Evolutionary conservation across 2,113 vertebrate species (phyloP).

Genomic region (Fregata magnificens): DNA sequence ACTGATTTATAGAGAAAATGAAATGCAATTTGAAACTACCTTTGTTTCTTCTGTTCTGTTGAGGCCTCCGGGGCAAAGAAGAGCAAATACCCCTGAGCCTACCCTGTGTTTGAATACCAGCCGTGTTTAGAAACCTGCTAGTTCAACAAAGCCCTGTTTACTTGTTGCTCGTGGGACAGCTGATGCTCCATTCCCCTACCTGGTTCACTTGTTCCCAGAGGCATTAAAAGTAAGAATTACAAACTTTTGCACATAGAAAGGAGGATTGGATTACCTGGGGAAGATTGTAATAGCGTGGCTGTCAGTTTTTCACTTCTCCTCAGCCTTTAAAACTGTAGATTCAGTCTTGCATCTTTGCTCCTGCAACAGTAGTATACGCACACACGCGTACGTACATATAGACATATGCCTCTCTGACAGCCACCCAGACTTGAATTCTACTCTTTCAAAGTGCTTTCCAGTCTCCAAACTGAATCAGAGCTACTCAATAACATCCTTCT

Average conservation of each 20-base stretch:
- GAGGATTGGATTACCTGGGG: background rate
- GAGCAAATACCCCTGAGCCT: background rate
- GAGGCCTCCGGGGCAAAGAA: background rate
- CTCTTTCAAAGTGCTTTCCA: background rate
- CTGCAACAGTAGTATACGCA: background rate
- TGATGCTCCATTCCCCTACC: background rate
- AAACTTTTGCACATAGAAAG: background rate
- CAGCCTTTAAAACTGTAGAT: background rate
- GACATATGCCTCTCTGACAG: background rate
- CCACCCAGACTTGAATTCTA: background rate
- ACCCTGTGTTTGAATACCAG: background rate
- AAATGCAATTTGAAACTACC: background rate
- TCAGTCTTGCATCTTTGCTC: background rate
- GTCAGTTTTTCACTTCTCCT: background rate
- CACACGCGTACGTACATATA: accelerated
- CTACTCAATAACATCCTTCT: background rate
- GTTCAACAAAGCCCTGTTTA: background rate
- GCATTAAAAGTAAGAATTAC: background rate
- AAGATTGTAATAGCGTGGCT: background rate
- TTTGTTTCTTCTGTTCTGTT: background rate
- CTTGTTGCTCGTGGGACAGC: background rate
- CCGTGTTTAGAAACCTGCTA: background rate
- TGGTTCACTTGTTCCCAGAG: background rate
- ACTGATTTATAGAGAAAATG: background rate
- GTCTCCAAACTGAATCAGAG: background rate